Percentiles rank a stretch among this genome's conserved stretches.
Conservation (phyloP, 2,888 invertebrate species). For the Protodeltote pygarga region DNA sequence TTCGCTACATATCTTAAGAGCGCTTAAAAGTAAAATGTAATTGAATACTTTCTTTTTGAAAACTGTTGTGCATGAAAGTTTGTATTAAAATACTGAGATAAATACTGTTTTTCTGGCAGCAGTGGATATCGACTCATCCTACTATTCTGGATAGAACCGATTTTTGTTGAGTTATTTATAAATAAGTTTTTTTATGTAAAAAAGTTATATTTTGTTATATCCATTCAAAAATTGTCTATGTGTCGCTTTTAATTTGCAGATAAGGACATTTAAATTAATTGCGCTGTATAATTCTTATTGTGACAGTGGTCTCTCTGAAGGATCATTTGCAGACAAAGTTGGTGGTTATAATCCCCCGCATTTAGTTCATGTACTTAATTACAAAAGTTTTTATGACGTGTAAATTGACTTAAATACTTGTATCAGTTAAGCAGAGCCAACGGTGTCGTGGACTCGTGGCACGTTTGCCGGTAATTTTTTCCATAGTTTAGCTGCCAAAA, state of each 20-base stretch:
- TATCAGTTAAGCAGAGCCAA: too few relatives aligned
- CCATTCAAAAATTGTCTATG: too few relatives aligned
- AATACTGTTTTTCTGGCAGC: too few relatives aligned
- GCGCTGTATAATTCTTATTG: constrained; percentile 11
- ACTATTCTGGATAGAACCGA: too few relatives aligned
- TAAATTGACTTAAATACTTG: constrained; percentile 23
- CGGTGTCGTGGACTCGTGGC: too few relatives aligned
- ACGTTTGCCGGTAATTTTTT: constrained; percentile 23
- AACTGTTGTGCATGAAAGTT: too few relatives aligned
- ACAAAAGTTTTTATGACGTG: constrained; percentile 15
- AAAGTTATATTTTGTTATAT: not conserved
- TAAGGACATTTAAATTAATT: constrained; percentile 29
- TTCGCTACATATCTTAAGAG: too few relatives aligned
- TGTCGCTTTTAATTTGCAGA: constrained; percentile 15
- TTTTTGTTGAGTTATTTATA: not conserved
- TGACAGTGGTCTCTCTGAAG: constrained; percentile 30
- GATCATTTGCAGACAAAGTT: constrained; percentile 31
- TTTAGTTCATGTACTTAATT: constrained; percentile 27
- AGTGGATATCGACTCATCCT: too few relatives aligned
- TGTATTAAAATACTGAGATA: too few relatives aligned
- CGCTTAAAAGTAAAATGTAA: too few relatives aligned
- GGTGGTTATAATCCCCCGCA: constrained; percentile 25
- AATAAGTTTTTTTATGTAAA: too few relatives aligned
- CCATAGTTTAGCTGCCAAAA: constrained; percentile 30
- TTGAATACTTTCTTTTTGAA: too few relatives aligned